Evolutionary conservation across 2,113 vertebrate species (phyloP).

Genomic region (Pyxicephalus adspersus): DNA sequence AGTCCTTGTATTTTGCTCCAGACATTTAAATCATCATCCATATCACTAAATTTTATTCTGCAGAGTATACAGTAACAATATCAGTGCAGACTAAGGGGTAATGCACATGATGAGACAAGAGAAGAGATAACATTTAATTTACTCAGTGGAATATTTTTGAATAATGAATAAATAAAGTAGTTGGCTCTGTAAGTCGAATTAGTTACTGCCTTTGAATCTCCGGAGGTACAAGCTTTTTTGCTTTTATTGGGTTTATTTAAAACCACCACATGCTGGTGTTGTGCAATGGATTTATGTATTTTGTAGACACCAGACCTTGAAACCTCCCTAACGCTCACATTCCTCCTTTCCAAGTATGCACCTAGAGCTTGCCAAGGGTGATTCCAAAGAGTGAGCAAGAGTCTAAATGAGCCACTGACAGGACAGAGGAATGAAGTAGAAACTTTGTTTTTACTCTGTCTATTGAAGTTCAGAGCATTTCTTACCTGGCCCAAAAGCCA

Average conservation of each 20-base stretch:
- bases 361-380: slow-evolving; percentile 37
- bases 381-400: slow-evolving; percentile 20
- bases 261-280: slow-evolving; percentile 56
- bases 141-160: not conserved
- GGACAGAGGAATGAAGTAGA: not conserved
- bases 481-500: not conserved
- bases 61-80: not conserved
- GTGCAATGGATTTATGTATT: slow-evolving; percentile 61
- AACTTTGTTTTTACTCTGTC: not conserved
- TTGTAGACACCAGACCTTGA: slow-evolving; percentile 53
- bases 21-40: not conserved
- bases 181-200: not conserved
- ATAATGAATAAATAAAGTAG: not conserved
- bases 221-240: slow-evolving; percentile 53
- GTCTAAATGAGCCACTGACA: slow-evolving; percentile 1
- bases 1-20: not conserved
- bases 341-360: slow-evolving; percentile 51
- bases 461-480: no score
- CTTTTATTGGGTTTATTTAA: slow-evolving; percentile 58
- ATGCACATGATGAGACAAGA: slow-evolving; percentile 1
- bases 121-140: not conserved
- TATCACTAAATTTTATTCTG: not conserved
- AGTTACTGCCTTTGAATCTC: slow-evolving; percentile 37
- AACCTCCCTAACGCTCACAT: slow-evolving; percentile 38
- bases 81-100: not conserved